Evolutionary conservation across 2,113 vertebrate species (phyloP).

Genomic region (Scartelaos histophorus): DNA sequence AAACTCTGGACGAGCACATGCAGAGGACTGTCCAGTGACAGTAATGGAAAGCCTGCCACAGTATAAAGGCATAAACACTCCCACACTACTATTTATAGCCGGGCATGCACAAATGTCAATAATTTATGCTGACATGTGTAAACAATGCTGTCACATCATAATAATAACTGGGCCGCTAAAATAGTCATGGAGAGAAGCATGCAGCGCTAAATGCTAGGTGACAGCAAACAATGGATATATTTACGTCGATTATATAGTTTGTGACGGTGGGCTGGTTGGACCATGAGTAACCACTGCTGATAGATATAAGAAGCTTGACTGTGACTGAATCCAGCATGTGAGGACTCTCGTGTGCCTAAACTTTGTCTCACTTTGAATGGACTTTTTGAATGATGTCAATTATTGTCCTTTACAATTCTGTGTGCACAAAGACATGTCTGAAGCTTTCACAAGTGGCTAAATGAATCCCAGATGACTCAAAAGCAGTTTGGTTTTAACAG

Average conservation of each 20-base stretch:
- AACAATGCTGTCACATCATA: constrained; percentile 59
- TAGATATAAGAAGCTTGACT: background rate
- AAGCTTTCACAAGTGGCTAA: constrained; percentile 34
- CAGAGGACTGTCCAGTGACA: constrained; percentile 40
- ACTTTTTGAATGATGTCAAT: background rate
- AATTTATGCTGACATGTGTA: constrained; percentile 71
- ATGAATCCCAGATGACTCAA: constrained; percentile 39
- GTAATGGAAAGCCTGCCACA: constrained; percentile 55
- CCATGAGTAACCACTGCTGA: background rate
- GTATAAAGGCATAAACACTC: constrained; percentile 45
- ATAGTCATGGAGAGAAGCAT: constrained; percentile 47
- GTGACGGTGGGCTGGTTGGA: background rate
- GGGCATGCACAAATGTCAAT: constrained; percentile 62
- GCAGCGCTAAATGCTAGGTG: constrained; percentile 18
- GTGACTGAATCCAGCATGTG: background rate
- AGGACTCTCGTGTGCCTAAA: background rate
- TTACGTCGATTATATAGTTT: background rate
- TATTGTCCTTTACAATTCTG: constrained; percentile 13
- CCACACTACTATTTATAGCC: constrained; percentile 64
- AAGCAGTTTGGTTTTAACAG: constrained; percentile 32
- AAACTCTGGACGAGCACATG: constrained; percentile 1
- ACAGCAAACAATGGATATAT: background rate
- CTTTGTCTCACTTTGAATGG: background rate
- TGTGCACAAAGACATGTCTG: constrained; percentile 20
- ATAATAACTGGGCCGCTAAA: constrained; percentile 62